Conservation (phyloP, 2,888 invertebrate genomes). For the Drosophila percnosoma region DNA sequence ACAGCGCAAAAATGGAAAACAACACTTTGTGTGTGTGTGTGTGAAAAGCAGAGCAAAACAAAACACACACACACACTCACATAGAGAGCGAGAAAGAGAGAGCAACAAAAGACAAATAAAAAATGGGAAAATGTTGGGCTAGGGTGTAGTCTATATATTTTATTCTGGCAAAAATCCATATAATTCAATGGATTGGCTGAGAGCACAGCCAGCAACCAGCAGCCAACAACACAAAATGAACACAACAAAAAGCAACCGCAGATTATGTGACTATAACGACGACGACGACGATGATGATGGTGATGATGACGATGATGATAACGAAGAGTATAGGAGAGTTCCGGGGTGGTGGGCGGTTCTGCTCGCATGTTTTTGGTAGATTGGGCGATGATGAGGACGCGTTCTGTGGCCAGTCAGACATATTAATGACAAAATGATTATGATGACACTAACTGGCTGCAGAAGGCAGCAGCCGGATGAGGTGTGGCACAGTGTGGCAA, state of each 20-base stretch:
- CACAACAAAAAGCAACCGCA: constrained; percentile 70
- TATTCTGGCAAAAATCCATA: constrained; percentile 72
- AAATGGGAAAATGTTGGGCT: constrained; percentile 62
- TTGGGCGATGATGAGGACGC: constrained; percentile 34
- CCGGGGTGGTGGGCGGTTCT: background rate
- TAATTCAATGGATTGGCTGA: constrained; percentile 74
- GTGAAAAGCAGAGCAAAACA: constrained; percentile 61
- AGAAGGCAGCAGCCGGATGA: constrained; percentile 2
- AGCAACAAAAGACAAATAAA: constrained; percentile 38
- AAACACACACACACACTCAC: constrained; percentile 32
- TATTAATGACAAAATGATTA: constrained; percentile 83
- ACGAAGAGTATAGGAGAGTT: background rate
- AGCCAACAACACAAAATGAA: constrained; percentile 55
- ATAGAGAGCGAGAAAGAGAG: background rate
- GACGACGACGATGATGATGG: background rate
- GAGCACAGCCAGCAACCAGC: constrained; percentile 27
- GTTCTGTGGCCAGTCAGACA: constrained; percentile 78
- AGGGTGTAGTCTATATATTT: constrained; percentile 57
- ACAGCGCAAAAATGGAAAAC: constrained; percentile 55
- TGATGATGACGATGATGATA: constrained; percentile 3
- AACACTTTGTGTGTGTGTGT: constrained; percentile 37
- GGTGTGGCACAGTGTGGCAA: background rate
- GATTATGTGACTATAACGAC: constrained; percentile 51
- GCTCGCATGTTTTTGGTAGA: constrained; percentile 10
- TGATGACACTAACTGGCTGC: constrained; percentile 74